Evolutionary conservation across 2,113 vertebrate species (phyloP).

Genomic region (Zosterops hypoxanthus): DNA sequence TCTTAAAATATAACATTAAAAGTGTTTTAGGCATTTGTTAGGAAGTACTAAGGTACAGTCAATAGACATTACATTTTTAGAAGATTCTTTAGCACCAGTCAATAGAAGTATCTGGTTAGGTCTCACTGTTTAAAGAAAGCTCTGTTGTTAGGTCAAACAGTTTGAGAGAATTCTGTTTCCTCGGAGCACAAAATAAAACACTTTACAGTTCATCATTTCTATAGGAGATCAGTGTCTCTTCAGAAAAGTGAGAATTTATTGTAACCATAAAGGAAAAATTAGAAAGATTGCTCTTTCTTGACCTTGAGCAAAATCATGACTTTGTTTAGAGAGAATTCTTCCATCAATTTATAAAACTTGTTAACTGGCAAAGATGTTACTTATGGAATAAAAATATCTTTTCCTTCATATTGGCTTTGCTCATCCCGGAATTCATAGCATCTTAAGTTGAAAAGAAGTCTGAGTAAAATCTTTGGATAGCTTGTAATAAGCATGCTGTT

Average conservation of each 20-base stretch:
- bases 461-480: neutral
- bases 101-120: neutral
- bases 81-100: neutral
- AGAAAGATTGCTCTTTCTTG: neutral
- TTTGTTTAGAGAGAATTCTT: neutral
- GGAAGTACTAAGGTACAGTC: slow-evolving; percentile 5
- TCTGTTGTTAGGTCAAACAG: neutral
- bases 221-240: neutral
- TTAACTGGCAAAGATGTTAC: neutral
- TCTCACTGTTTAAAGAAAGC: neutral
- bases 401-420: neutral
- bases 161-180: neutral
- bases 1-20: slow-evolving; percentile 11
- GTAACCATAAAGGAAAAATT: neutral
- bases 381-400: neutral
- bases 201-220: neutral
- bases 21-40: neutral
- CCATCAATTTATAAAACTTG: neutral
- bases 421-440: neutral
- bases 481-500: neutral
- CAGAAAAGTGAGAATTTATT: neutral
- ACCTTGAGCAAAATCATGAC: neutral
- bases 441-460: neutral
- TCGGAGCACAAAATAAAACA: neutral
- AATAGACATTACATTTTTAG: neutral